Percentiles rank a stretch among this genome's conserved stretches.
phyloP scores from a whole-genome alignment of 2,113 vertebrate species.

The Bufo bufo region DNA sequence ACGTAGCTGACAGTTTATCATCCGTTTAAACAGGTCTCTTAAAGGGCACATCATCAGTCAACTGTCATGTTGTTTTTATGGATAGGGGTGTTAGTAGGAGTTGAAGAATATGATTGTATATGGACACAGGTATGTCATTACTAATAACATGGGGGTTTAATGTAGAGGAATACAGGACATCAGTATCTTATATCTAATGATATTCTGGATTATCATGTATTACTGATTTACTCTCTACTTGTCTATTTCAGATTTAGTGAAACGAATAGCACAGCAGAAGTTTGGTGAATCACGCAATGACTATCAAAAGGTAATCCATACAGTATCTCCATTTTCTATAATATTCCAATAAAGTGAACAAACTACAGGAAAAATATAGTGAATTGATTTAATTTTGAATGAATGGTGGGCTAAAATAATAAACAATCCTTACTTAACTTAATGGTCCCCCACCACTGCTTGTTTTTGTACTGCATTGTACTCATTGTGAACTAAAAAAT shows the following conservation, averaged over 20 bases:
- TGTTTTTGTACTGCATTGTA: too few species aligned
- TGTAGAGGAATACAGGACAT: not conserved
- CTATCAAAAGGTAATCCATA: constrained; percentile 86
- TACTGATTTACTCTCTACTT: not conserved
- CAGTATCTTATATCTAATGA: not conserved
- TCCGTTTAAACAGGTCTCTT: too few species aligned
- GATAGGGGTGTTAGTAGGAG: not conserved
- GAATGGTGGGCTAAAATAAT: too few species aligned
- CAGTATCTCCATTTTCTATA: not conserved
- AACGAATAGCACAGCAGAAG: constrained; percentile 81
- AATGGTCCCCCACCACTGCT: too few species aligned
- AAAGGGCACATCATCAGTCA: not conserved
- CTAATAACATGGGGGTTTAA: not conserved
- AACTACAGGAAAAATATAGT: not conserved
- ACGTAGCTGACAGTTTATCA: too few species aligned
- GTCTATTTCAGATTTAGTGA: constrained; percentile 80
- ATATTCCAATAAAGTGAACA: not conserved
- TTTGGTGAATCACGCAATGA: constrained; percentile 77
- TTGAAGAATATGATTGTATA: not conserved
- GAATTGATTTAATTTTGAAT: not conserved
- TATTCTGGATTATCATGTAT: not conserved
- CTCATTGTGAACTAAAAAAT: too few species aligned
- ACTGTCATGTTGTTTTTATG: not conserved
- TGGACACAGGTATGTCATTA: not conserved
- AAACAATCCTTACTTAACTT: too few species aligned